Percentiles rank a stretch among this genome's conserved stretches.
Conservation (phyloP, 2,888 invertebrate species). For the Stomorhina lunata region DNA sequence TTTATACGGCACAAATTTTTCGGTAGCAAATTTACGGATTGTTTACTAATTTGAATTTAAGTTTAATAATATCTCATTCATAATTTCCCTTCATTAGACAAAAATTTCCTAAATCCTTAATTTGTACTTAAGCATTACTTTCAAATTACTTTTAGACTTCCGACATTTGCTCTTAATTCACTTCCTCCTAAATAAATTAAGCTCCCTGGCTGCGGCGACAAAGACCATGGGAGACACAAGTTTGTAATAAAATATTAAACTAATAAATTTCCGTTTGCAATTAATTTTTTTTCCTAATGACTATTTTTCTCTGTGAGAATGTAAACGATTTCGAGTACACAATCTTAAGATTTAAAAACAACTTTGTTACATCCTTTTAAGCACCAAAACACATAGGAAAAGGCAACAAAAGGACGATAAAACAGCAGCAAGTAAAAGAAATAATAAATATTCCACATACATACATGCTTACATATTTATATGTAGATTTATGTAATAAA, state of each 20-base stretch:
- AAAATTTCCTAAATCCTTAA: constrained; percentile 11
- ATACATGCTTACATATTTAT: background rate
- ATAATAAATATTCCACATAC: too few species aligned
- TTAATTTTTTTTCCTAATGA: constrained; percentile 65
- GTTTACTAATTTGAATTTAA: background rate
- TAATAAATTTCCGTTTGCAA: constrained; percentile 68
- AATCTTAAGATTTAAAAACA: constrained; percentile 46
- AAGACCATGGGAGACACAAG: constrained; percentile 63
- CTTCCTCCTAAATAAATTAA: constrained; percentile 26
- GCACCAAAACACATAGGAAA: background rate
- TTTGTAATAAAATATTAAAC: constrained; percentile 66
- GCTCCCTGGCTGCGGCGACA: constrained; percentile 22
- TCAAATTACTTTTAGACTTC: constrained; percentile 47
- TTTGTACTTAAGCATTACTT: constrained; percentile 30
- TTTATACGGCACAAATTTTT: too few species aligned
- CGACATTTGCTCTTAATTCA: constrained; percentile 40
- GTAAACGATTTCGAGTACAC: too few species aligned
- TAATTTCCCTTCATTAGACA: background rate
- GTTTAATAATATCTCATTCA: background rate
- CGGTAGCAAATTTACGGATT: too few species aligned
- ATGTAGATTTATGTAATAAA: constrained; percentile 9
- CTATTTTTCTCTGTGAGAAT: constrained; percentile 64
- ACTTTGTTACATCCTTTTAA: constrained; percentile 34
- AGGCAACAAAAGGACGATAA: constrained; percentile 2
- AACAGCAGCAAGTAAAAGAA: constrained; percentile 38